These are phyloP conservation scores for Molorchus minor DNA, from an alignment of 2,888 invertebrate genomes.

Conservation along the genomic window DNA sequence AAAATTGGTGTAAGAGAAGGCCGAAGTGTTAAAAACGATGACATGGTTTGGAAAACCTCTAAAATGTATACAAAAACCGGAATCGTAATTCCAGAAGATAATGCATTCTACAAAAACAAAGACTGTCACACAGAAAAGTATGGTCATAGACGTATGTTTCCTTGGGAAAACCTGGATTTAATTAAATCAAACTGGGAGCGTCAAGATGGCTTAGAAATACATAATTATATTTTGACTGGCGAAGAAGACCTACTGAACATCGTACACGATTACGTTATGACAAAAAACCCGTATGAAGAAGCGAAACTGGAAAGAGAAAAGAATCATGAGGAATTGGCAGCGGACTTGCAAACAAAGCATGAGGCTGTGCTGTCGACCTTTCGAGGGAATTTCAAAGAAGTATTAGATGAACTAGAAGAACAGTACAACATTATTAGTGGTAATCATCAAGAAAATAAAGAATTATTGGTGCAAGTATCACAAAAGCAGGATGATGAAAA, in stretches of 20 bases:
- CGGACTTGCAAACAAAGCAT: slow-evolving; percentile 28
- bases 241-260: slow-evolving; percentile 19
- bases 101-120: slow-evolving; percentile 30
- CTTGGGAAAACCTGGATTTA: slow-evolving; percentile 34
- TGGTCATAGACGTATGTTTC: slow-evolving; percentile 31
- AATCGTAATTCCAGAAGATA: slow-evolving; percentile 16
- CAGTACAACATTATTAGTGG: slow-evolving; percentile 5
- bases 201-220: slow-evolving; percentile 6
- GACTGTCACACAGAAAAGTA: slow-evolving; percentile 29
- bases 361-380: slow-evolving; percentile 18
- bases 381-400: slow-evolving; percentile 20
- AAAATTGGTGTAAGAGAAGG: slow-evolving; percentile 27
- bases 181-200: slow-evolving; percentile 29
- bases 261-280: slow-evolving; percentile 26
- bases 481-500: slow-evolving; percentile 24
- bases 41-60: slow-evolving; percentile 29
- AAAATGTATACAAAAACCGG: slow-evolving; percentile 35
- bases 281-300: slow-evolving; percentile 21
- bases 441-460: slow-evolving; percentile 9
- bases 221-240: slow-evolving; percentile 12
- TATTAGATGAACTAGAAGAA: slow-evolving; percentile 22
- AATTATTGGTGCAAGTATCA: slow-evolving; percentile 12
- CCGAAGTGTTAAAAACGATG: slow-evolving; percentile 14
- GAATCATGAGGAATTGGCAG: slow-evolving; percentile 12
- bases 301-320: slow-evolving; percentile 27